phyloP scores from a whole-genome alignment of 2,888 invertebrate genomes.

The Ornithoptera priamus region DNA sequence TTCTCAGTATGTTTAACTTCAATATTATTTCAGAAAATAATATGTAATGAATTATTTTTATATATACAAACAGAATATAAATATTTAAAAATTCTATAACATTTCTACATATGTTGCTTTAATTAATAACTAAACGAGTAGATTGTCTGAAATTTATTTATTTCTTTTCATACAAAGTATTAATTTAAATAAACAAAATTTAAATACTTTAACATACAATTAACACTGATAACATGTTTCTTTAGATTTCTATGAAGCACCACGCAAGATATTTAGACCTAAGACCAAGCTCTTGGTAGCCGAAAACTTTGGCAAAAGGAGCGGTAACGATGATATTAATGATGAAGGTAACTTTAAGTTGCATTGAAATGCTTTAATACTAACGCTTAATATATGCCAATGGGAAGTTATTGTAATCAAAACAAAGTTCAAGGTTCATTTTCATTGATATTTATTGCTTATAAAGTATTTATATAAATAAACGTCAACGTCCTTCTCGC shows the following conservation, averaged over 20 bases:
- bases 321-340: conserved; percentile 52
- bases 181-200: no score
- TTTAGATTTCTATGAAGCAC: conserved; percentile 32
- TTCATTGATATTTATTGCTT: neutral
- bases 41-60: no score
- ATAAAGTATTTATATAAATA: conserved; percentile 24
- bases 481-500: conserved; percentile 47
- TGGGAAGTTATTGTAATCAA: neutral
- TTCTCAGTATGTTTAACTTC: no score
- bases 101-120: no score
- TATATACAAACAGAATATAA: no score
- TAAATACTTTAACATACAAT: neutral
- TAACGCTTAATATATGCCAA: neutral
- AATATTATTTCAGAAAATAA: no score
- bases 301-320: conserved; percentile 66
- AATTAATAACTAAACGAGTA: neutral
- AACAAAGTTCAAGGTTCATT: neutral
- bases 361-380: conserved; percentile 14
- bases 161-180: neutral
- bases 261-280: conserved; percentile 58
- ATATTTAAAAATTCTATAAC: no score
- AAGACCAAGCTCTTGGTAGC: conserved; percentile 62
- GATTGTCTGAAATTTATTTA: neutral
- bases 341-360: conserved; percentile 62
- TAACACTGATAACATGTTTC: conserved; percentile 25